Conservation (phyloP, 2,113 vertebrate species). For the Boleophthalmus pectinirostris region DNA sequence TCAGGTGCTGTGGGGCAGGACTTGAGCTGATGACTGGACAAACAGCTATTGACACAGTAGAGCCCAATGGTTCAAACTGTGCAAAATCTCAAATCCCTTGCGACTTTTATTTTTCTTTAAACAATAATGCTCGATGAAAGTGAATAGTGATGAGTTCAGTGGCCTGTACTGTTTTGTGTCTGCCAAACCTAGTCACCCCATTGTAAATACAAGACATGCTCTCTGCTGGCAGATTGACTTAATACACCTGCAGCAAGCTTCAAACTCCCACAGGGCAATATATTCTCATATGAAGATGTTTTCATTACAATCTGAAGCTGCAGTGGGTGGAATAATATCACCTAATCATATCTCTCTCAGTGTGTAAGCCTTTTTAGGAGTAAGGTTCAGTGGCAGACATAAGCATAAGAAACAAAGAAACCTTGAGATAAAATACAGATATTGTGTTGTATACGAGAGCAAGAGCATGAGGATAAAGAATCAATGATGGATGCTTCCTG, state of each 20-base stretch:
- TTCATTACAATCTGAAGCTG: conserved; percentile 19
- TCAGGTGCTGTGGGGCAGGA: conserved; percentile 26
- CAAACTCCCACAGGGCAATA: neutral
- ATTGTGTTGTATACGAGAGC: conserved; percentile 14
- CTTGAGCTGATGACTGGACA: conserved; percentile 36
- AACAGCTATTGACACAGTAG: neutral
- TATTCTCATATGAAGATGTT: conserved; percentile 8
- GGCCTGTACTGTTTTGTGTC: neutral
- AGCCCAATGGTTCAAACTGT: neutral
- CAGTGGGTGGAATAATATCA: conserved; percentile 17
- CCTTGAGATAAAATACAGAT: conserved; percentile 7
- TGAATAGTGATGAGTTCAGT: neutral
- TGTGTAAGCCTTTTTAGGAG: neutral
- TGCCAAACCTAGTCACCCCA: neutral
- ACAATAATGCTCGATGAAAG: neutral
- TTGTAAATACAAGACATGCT: neutral
- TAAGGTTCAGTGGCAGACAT: conserved; percentile 10
- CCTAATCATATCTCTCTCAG: conserved; percentile 32
- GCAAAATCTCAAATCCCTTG: neutral
- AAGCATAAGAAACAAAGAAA: neutral
- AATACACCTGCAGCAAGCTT: neutral
- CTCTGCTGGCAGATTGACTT: neutral
- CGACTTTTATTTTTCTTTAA: neutral
- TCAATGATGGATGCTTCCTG: conserved; percentile 42
- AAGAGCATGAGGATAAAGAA: conserved; percentile 12